Conservation (phyloP, 2,888 invertebrate species). For the Oscheius sp. region DNA sequence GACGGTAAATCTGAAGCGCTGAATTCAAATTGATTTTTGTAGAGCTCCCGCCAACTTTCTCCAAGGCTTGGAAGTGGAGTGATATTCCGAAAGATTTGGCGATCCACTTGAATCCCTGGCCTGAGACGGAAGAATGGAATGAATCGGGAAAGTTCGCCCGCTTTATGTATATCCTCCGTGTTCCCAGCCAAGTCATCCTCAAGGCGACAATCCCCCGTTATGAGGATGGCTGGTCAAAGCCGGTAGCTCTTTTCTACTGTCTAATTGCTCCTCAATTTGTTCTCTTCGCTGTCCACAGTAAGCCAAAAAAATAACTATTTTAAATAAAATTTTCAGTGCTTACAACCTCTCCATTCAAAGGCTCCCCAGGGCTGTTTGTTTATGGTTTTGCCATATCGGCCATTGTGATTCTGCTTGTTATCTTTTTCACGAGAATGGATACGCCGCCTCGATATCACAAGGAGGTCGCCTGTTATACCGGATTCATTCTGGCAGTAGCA, state of each 20-base stretch:
- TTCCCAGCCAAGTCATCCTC: conserved; percentile 74
- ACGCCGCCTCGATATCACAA: conserved; percentile 15
- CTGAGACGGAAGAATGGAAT: conserved; percentile 39
- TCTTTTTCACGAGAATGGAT: conserved; percentile 42
- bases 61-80: conserved; percentile 17
- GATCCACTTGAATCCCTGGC: conserved; percentile 39
- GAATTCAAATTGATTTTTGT: neutral
- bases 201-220: conserved; percentile 76
- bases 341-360: conserved; percentile 36
- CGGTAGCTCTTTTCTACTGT: conserved; percentile 75
- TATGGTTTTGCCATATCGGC: conserved; percentile 54
- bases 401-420: conserved; percentile 41
- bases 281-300: conserved; percentile 58
- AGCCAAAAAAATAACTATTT: conserved; percentile 26
- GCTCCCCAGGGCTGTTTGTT: conserved; percentile 47
- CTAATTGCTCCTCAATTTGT: conserved; percentile 72
- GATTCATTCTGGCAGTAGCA: conserved; percentile 75
- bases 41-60: conserved; percentile 16
- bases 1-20: no score
- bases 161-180: conserved; percentile 46
- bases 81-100: conserved; percentile 31
- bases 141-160: conserved; percentile 32
- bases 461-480: conserved; percentile 72
- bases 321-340: conserved; percentile 27
- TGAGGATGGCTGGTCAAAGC: conserved; percentile 75